Conservation (phyloP, 2,113 vertebrate species). For the Ardeotis arabs region DNA sequence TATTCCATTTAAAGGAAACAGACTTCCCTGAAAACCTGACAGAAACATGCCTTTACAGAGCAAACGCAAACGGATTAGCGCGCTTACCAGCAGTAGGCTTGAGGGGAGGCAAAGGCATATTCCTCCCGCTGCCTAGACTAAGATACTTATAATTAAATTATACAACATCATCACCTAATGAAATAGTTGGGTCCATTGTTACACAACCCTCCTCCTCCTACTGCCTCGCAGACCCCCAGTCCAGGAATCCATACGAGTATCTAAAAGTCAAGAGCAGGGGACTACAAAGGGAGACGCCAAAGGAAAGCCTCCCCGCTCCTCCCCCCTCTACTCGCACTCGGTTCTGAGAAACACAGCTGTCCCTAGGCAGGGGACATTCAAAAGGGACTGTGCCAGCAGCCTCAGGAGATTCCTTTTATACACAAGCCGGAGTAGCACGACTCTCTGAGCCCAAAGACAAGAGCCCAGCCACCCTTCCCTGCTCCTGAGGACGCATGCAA, state of each 20-base stretch:
- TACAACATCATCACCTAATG: neutral
- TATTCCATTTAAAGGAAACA: conserved; percentile 40
- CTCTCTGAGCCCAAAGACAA: neutral
- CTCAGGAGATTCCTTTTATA: neutral
- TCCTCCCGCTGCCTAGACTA: neutral
- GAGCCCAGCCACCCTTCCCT: neutral
- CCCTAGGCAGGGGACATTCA: neutral
- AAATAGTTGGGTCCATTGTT: neutral
- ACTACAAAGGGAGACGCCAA: neutral
- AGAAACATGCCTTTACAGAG: conserved; percentile 33
- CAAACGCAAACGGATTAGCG: conserved; percentile 21
- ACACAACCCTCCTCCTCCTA: neutral
- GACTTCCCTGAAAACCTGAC: conserved; percentile 28
- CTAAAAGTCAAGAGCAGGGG: neutral
- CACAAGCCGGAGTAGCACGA: neutral
- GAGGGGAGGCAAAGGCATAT: conserved; percentile 15
- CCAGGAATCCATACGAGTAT: neutral
- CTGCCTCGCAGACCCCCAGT: neutral
- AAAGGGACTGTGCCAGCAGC: accelerated
- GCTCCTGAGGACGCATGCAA: neutral
- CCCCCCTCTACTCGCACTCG: neutral
- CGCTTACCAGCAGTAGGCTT: conserved; percentile 15
- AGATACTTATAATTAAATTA: conserved; percentile 35
- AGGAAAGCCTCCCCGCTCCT: neutral
- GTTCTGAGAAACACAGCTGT: neutral